These are phyloP conservation scores for Perithous albicinctus DNA, from an alignment of 2,888 invertebrate species.

Conservation along the genomic window DNA sequence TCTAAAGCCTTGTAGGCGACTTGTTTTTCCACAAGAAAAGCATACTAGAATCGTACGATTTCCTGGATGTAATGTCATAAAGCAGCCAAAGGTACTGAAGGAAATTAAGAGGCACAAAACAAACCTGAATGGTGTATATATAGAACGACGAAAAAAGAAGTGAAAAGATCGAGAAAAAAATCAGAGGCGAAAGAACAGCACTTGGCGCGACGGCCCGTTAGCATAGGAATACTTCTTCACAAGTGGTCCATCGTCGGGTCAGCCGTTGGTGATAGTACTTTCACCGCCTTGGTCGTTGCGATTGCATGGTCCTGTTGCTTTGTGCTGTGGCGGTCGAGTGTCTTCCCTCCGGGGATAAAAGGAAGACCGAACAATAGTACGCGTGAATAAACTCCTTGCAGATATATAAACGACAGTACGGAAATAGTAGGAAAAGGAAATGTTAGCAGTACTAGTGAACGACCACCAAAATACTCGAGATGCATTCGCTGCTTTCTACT, in stretches of 20 bases:
- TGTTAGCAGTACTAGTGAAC: conserved; percentile 31
- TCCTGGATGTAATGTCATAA: background rate
- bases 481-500: background rate
- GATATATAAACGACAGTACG: too few relatives aligned
- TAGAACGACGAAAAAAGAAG: background rate
- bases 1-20: too few relatives aligned
- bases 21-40: too few relatives aligned
- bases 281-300: conserved; percentile 41
- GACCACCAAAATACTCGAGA: conserved; percentile 24
- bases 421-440: conserved; percentile 30
- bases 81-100: background rate
- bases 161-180: conserved; percentile 11
- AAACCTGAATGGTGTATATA: background rate
- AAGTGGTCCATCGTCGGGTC: conserved; percentile 82
- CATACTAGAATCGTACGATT: background rate
- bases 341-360: conserved; percentile 26
- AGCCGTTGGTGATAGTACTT: conserved; percentile 75
- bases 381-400: conserved; percentile 45
- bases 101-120: conserved; percentile 3
- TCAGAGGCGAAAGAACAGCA: conserved; percentile 72
- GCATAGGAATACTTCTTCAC: conserved; percentile 82
- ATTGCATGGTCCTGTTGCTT: conserved; percentile 26
- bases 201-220: conserved; percentile 81
- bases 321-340: conserved; percentile 45
- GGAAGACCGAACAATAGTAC: conserved; percentile 3